Evolutionary conservation across 1,140 invertebrate species (phyloP).

Genomic region (Ceratosolen solmsi): DNA sequence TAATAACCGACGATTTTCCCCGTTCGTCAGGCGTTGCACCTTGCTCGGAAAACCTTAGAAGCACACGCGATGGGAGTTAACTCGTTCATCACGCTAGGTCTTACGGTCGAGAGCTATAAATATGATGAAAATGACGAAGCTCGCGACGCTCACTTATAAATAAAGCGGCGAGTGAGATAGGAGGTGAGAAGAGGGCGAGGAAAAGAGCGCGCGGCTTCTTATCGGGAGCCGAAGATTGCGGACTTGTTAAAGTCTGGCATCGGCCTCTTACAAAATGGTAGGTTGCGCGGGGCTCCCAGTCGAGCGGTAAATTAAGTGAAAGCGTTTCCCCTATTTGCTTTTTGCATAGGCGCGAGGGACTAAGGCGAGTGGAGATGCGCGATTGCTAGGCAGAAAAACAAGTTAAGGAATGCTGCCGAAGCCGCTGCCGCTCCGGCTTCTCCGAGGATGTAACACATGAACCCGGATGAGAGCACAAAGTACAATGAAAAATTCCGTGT

Average conservation of each 20-base stretch:
- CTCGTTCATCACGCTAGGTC: too few relatives aligned
- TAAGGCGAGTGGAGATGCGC: slow-evolving; percentile 31
- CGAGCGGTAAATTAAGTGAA: slow-evolving; percentile 58
- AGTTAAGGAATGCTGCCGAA: slow-evolving; percentile 54
- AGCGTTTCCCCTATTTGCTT: slow-evolving; percentile 49
- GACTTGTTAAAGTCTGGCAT: background rate
- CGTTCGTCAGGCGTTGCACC: too few relatives aligned
- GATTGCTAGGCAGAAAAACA: slow-evolving; percentile 54
- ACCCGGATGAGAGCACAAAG: background rate
- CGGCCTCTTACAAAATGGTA: slow-evolving; percentile 45
- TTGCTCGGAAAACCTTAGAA: too few relatives aligned
- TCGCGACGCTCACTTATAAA: too few relatives aligned
- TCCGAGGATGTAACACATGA: background rate
- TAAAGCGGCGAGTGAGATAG: too few relatives aligned
- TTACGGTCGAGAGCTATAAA: too few relatives aligned
- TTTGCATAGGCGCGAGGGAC: slow-evolving; percentile 54
- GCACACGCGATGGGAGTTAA: too few relatives aligned
- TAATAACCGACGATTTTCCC: too few relatives aligned
- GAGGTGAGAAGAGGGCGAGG: background rate
- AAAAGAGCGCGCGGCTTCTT: background rate
- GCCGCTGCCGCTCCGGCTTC: background rate
- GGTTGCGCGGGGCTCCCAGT: slow-evolving; percentile 44
- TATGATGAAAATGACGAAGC: too few relatives aligned
- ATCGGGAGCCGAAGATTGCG: slow-evolving; percentile 8
- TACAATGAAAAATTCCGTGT: slow-evolving; percentile 22